Evolutionary conservation across 2,113 vertebrate genomes (phyloP).

Genomic region (Malurus elegans): DNA sequence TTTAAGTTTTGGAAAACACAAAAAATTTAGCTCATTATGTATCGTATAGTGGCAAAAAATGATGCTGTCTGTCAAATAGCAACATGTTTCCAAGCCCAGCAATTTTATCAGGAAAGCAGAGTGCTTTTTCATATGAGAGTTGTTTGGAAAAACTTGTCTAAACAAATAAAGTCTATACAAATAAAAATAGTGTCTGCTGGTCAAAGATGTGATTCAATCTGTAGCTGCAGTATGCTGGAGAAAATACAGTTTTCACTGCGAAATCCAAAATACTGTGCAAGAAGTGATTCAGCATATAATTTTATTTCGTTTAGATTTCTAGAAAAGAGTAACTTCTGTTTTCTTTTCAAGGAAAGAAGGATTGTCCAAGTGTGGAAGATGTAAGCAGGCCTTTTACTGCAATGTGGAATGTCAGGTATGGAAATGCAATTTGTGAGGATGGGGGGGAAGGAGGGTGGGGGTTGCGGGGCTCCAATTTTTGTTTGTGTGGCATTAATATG

Average conservation of each 20-base stretch:
- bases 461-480: not conserved
- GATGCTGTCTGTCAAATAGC: not conserved
- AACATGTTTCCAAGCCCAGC: not conserved
- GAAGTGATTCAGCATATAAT: not conserved
- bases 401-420: constrained; percentile 91
- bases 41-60: not conserved
- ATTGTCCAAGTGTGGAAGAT: constrained; percentile 93
- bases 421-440: not conserved
- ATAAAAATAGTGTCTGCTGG: not conserved
- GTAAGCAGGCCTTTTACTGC: constrained; percentile 97
- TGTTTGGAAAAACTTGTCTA: not conserved
- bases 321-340: constrained; percentile 15
- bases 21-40: not conserved
- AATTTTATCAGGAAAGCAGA: not conserved
- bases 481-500: not conserved
- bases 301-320: not conserved
- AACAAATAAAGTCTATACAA: not conserved
- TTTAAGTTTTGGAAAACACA: not conserved
- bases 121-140: not conserved
- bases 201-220: not conserved
- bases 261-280: not conserved
- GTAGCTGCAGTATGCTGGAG: not conserved
- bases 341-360: constrained; percentile 84
- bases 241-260: not conserved
- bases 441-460: not conserved